Evolutionary conservation across 2,797 vertebrate genomes (phyloP).

Genomic region (Rhinoraja longicauda): DNA sequence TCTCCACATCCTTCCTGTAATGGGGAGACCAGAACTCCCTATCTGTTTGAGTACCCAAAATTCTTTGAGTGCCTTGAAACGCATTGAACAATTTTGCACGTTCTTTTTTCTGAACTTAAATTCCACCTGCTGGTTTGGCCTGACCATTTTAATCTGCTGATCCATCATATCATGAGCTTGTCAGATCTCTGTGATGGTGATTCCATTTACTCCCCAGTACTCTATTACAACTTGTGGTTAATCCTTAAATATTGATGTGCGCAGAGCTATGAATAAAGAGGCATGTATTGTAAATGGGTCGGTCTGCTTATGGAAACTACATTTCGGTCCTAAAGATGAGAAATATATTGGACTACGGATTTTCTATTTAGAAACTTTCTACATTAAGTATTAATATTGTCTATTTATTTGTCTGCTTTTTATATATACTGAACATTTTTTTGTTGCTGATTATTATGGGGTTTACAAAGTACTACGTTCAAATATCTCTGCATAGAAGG

Average conservation of each 20-base stretch:
- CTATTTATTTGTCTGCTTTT: no score
- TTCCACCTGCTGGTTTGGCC: neutral
- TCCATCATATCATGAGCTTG: neutral
- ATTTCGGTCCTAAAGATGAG: neutral
- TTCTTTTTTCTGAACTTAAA: neutral
- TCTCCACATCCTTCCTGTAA: no score
- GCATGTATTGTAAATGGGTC: neutral
- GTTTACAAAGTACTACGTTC: no score
- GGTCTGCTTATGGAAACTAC: neutral
- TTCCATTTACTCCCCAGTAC: neutral
- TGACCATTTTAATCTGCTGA: neutral
- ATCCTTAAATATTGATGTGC: neutral
- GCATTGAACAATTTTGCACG: no score
- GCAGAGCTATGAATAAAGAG: neutral
- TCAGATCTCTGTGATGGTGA: neutral
- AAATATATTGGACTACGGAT: neutral
- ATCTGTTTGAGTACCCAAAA: neutral
- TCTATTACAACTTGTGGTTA: neutral
- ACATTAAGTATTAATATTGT: neutral
- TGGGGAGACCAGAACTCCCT: no score
- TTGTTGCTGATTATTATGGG: no score
- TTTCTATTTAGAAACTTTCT: neutral
- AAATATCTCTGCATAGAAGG: no score
- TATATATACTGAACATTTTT: no score
- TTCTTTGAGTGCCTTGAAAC: neutral